Conservation (phyloP, 2,113 vertebrate species). For the Danio rerio region DNA sequence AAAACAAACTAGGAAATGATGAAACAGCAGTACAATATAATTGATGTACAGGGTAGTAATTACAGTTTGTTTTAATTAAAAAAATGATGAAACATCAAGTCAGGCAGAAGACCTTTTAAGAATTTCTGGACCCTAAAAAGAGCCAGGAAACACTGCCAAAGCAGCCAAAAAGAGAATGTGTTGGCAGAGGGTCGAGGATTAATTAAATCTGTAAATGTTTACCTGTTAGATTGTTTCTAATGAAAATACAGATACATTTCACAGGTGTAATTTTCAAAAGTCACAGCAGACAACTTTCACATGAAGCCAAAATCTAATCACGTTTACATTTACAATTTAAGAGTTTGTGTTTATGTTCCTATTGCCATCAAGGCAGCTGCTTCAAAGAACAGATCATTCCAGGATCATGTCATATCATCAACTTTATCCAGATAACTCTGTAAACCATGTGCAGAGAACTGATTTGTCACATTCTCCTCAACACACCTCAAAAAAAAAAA, state of each 20-base stretch:
- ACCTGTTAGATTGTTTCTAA: background rate
- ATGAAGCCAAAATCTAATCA: constrained; percentile 17
- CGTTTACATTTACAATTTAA: background rate
- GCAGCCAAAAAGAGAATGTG: background rate
- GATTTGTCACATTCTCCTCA: background rate
- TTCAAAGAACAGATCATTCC: background rate
- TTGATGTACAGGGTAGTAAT: background rate
- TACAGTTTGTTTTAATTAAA: background rate
- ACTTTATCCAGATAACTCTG: background rate
- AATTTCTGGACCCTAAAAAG: constrained; percentile 3
- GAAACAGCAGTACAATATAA: too few species aligned
- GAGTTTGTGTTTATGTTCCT: background rate
- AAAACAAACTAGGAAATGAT: too few species aligned
- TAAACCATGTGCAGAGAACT: background rate
- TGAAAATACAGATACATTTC: background rate
- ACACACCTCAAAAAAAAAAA: background rate
- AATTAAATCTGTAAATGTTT: background rate
- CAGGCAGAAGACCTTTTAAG: background rate
- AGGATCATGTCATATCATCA: background rate
- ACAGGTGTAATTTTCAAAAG: background rate
- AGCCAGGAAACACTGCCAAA: background rate
- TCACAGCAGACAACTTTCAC: background rate
- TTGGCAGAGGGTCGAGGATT: background rate
- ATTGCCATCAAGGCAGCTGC: constrained; percentile 11
- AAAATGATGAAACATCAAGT: background rate